Evolutionary conservation across 2,888 invertebrate species (phyloP).

Genomic region (Cistogaster globosa): DNA sequence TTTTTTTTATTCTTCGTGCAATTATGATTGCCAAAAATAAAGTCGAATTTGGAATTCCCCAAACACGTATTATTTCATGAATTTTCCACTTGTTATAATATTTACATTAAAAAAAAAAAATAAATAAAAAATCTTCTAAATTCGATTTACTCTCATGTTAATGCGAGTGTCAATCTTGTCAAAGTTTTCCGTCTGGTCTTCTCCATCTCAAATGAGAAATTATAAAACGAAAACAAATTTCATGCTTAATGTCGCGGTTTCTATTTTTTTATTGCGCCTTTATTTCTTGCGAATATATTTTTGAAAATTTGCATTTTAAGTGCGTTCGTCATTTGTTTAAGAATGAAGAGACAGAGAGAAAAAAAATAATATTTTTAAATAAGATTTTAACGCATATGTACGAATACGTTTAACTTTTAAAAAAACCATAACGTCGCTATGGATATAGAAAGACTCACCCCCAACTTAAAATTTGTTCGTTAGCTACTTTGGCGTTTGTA

Average conservation of each 20-base stretch:
- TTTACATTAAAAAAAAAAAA: constrained; percentile 32
- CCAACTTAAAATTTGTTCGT: not conserved
- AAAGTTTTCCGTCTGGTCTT: constrained; percentile 28
- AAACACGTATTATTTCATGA: constrained; percentile 68
- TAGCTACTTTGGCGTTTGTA: not conserved
- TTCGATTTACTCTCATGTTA: constrained; percentile 74
- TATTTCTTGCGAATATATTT: constrained; percentile 70
- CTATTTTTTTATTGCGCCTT: constrained; percentile 3
- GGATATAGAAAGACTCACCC: constrained; percentile 16
- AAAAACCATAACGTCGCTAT: constrained; percentile 31
- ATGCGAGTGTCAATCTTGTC: constrained; percentile 74
- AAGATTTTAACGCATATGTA: constrained; percentile 45
- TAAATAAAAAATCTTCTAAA: constrained; percentile 58
- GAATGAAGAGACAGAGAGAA: constrained; percentile 29
- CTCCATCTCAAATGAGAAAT: constrained; percentile 38
- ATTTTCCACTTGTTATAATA: constrained; percentile 65
- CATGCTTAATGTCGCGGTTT: constrained; percentile 80
- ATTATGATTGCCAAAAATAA: constrained; percentile 2
- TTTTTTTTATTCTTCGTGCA: not conserved
- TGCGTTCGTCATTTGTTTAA: constrained; percentile 57
- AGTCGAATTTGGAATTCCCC: constrained; percentile 55
- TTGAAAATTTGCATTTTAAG: constrained; percentile 70
- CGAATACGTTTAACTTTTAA: constrained; percentile 42
- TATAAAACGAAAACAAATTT: constrained; percentile 79
- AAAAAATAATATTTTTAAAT: constrained; percentile 35